A percentile compares a stretch with the other conserved stretches of the same genome.
Conservation (phyloP, 2,797 vertebrate species). For the Poecilia velifera region DNA sequence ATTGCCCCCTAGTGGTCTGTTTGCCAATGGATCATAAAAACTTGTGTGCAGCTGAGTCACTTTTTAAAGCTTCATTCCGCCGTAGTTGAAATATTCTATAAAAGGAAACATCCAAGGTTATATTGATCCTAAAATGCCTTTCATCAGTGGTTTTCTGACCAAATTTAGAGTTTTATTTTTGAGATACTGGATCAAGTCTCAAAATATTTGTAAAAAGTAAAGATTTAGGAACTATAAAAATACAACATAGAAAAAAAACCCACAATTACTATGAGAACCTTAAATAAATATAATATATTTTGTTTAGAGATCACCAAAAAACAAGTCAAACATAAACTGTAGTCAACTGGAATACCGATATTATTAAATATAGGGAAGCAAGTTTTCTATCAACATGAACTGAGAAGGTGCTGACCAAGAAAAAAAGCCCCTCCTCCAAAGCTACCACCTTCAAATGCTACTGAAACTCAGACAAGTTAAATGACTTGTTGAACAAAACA, state of each 20-base stretch:
- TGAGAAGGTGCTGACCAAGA: background rate
- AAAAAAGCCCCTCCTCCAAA: background rate
- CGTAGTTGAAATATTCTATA: constrained; percentile 12
- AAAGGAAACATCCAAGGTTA: background rate
- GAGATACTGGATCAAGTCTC: background rate
- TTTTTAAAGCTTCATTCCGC: constrained; percentile 33
- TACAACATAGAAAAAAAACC: background rate
- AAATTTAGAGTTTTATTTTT: constrained; percentile 2
- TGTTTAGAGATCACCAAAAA: background rate
- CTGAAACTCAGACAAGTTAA: background rate
- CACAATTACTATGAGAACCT: background rate
- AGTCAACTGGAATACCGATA: background rate
- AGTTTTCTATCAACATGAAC: background rate
- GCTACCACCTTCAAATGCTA: background rate
- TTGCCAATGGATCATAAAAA: constrained; percentile 31
- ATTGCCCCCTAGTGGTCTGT: constrained; percentile 77
- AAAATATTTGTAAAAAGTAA: background rate
- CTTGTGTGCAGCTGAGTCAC: constrained; percentile 54
- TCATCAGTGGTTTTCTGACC: background rate
- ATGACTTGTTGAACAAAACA: background rate
- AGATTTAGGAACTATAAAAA: background rate
- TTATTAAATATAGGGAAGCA: background rate
- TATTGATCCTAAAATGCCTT: constrained; percentile 9
- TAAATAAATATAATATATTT: background rate
- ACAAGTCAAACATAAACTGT: background rate